phyloP scores from a whole-genome alignment of 2,888 invertebrate genomes.

The Synanthedon myopaeformis region DNA sequence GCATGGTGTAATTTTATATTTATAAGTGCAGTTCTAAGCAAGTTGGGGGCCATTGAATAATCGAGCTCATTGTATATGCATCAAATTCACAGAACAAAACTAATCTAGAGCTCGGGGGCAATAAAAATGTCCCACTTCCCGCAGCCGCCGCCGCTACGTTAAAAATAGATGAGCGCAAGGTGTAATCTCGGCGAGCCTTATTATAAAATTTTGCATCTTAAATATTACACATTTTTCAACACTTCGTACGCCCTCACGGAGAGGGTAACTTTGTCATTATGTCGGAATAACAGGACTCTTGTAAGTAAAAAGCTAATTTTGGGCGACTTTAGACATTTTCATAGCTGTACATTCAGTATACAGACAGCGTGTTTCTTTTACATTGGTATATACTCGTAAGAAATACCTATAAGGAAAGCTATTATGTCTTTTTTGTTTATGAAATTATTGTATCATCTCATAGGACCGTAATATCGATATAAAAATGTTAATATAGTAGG shows the following conservation, averaged over 20 bases:
- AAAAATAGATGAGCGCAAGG: constrained; percentile 64
- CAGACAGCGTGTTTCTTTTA: too few species aligned
- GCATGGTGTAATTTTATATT: constrained; percentile 44
- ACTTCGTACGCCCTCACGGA: constrained; percentile 28
- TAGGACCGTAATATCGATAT: too few species aligned
- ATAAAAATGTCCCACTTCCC: constrained; percentile 66
- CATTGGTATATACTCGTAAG: too few species aligned
- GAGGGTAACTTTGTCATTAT: constrained; percentile 44
- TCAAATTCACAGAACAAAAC: constrained; percentile 68
- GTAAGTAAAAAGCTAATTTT: constrained; percentile 20
- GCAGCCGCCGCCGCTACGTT: constrained; percentile 37
- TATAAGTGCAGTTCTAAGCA: constrained; percentile 41
- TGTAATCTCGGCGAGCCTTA: constrained; percentile 64
- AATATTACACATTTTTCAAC: constrained; percentile 61
- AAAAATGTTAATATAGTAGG: too few species aligned
- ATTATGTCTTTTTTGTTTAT: too few species aligned
- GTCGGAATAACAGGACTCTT: constrained; percentile 21
- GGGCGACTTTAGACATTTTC: constrained; percentile 17
- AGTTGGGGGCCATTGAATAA: constrained; percentile 57
- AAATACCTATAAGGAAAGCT: too few species aligned
- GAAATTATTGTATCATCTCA: too few species aligned
- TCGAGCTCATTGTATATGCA: constrained; percentile 67
- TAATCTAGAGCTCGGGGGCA: constrained; percentile 61
- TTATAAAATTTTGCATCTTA: constrained; percentile 64
- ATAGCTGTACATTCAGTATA: constrained; percentile 8